Conservation (phyloP, 2,113 vertebrate species). For the Carassius auratus region DNA sequence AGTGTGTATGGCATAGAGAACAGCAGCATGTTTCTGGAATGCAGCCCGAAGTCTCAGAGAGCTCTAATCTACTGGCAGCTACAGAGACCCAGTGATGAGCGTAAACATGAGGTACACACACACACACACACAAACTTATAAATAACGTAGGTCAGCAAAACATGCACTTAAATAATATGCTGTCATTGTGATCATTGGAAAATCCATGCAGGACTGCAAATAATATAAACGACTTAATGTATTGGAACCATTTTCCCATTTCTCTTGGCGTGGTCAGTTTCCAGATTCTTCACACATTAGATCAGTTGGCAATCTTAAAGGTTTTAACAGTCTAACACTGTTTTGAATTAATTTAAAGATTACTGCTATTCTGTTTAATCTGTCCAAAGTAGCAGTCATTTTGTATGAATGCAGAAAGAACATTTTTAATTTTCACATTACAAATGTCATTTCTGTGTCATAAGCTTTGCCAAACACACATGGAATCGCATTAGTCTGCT, state of each 20-base stretch:
- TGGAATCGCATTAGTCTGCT: no score
- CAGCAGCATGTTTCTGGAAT: constrained; percentile 96
- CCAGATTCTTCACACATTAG: not conserved
- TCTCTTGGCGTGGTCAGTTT: not conserved
- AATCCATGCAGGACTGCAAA: not conserved
- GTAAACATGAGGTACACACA: constrained; percentile 85
- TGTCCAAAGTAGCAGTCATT: no score
- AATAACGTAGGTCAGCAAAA: not conserved
- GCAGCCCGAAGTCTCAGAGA: constrained; percentile 94
- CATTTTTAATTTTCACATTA: no score
- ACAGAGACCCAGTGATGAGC: constrained; percentile 88
- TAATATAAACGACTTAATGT: not conserved
- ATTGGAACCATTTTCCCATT: not conserved
- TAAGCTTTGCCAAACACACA: no score
- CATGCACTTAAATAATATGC: not conserved
- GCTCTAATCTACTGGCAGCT: constrained; percentile 94
- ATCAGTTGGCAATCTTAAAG: not conserved
- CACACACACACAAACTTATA: constrained; percentile 8
- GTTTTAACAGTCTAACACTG: not conserved
- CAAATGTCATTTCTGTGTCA: no score
- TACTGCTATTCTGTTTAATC: not conserved
- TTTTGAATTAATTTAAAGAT: not conserved
- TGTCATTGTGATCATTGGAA: not conserved
- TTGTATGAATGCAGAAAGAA: not conserved
- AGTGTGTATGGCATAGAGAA: constrained; percentile 96